Evolutionary conservation across 2,888 invertebrate species (phyloP).

Genomic region (Orthosia gracilis): DNA sequence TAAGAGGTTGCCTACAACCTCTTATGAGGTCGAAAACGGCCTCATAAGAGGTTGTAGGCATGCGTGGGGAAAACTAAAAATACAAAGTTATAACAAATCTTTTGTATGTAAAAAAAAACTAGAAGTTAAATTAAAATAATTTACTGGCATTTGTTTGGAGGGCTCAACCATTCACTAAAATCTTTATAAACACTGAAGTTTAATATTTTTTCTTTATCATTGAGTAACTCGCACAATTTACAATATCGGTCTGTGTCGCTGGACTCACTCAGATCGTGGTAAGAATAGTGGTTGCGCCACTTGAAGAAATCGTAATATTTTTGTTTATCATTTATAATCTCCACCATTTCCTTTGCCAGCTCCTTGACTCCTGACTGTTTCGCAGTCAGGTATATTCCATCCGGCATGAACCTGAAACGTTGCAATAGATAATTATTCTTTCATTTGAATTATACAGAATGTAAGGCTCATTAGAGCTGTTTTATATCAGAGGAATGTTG

Average conservation of each 20-base stretch:
- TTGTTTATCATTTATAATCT: slow-evolving; percentile 65
- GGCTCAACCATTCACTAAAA: slow-evolving; percentile 67
- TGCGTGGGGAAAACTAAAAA: too few species aligned
- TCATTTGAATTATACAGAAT: background rate
- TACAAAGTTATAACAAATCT: too few species aligned
- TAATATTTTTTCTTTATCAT: slow-evolving; percentile 27
- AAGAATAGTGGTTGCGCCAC: slow-evolving; percentile 74
- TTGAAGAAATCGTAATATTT: slow-evolving; percentile 45
- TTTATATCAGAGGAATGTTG: too few species aligned
- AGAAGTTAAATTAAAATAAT: too few species aligned
- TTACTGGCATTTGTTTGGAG: slow-evolving; percentile 25
- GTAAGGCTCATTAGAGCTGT: slow-evolving; percentile 56
- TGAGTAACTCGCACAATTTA: slow-evolving; percentile 57
- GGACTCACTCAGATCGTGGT: slow-evolving; percentile 56
- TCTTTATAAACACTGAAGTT: slow-evolving; percentile 41
- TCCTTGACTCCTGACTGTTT: slow-evolving; percentile 30
- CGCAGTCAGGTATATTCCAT: slow-evolving; percentile 66
- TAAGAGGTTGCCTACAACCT: too few species aligned
- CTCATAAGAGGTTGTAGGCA: too few species aligned
- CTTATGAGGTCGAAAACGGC: too few species aligned
- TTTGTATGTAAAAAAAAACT: too few species aligned
- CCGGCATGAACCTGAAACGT: slow-evolving; percentile 70
- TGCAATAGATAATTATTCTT: background rate
- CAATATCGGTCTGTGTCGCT: slow-evolving; percentile 63
- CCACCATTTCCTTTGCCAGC: slow-evolving; percentile 66